A percentile compares a stretch with the other conserved stretches of the same genome.
Evolutionary conservation across 2,888 invertebrate species (phyloP).

Genomic region (Microctonus brassicae): DNA sequence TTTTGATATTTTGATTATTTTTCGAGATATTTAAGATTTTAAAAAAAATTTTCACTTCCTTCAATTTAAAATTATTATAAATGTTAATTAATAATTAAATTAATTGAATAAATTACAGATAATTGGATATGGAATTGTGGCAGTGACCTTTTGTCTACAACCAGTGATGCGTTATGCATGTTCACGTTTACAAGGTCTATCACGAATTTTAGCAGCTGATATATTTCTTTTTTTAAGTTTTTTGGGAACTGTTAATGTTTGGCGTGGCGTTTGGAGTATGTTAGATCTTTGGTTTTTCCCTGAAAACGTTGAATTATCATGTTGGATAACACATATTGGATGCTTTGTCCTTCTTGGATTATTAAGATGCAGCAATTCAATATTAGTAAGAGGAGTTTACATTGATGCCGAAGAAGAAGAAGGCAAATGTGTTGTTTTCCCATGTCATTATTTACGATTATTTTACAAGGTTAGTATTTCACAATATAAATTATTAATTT

Average conservation of each 20-base stretch:
- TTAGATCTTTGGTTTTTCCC: slow-evolving; percentile 80
- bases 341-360: slow-evolving; percentile 82
- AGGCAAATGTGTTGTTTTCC: slow-evolving; percentile 86
- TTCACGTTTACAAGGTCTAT: slow-evolving; percentile 76
- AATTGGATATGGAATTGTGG: slow-evolving; percentile 81
- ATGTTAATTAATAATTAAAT: neutral
- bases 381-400: slow-evolving; percentile 88
- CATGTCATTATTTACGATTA: slow-evolving; percentile 84
- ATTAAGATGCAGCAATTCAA: slow-evolving; percentile 88
- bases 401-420: slow-evolving; percentile 89
- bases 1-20: too few relatives aligned
- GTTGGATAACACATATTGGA: slow-evolving; percentile 84
- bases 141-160: slow-evolving; percentile 81
- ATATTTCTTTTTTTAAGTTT: slow-evolving; percentile 83
- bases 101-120: slow-evolving; percentile 71
- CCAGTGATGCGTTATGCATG: slow-evolving; percentile 81
- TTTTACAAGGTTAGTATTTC: slow-evolving; percentile 74
- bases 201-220: slow-evolving; percentile 81
- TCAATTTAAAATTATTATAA: too few relatives aligned
- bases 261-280: slow-evolving; percentile 89
- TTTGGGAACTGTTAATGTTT: slow-evolving; percentile 87
- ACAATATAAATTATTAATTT: neutral
- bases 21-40: too few relatives aligned
- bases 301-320: slow-evolving; percentile 82
- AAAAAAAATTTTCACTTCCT: too few relatives aligned